Evolutionary conservation across 53 echinoderm and acorn worm genomes (phyloP).

Genomic region (Temnopleurus reevesii): DNA sequence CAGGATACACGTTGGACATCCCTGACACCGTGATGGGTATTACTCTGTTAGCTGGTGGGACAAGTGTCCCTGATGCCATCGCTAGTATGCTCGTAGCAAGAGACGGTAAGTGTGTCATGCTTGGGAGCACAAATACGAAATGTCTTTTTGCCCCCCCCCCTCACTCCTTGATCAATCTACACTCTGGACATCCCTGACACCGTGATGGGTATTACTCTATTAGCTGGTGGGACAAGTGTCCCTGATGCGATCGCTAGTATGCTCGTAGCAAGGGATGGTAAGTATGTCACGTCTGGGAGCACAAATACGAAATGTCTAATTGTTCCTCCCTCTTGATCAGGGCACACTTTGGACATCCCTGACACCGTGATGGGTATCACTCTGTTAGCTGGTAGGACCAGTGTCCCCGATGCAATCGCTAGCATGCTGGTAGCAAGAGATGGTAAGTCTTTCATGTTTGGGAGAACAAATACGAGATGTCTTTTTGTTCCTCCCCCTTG

Average conservation of each 20-base stretch:
- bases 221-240: constrained; percentile 91
- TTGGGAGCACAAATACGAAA: too few species aligned
- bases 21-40: constrained; percentile 93
- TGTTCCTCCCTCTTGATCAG: constrained; percentile 53
- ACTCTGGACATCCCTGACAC: constrained; percentile 83
- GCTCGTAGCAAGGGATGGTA: constrained; percentile 85
- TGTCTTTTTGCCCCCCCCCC: too few species aligned
- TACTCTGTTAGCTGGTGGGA: constrained; percentile 81
- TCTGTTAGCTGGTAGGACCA: constrained; percentile 84
- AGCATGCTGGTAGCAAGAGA: constrained; percentile 81
- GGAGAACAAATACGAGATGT: constrained; percentile 90
- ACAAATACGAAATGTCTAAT: too few species aligned
- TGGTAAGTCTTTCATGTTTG: constrained; percentile 89
- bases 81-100: constrained; percentile 82
- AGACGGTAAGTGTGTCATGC: constrained; percentile 94
- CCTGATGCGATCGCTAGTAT: constrained; percentile 88
- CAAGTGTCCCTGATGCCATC: constrained; percentile 88
- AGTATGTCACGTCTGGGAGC: too few species aligned
- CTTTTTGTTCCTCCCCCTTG: constrained; percentile 73
- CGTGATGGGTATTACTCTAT: constrained; percentile 85
- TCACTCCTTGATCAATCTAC: constrained; percentile 71
- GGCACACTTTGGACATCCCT: constrained; percentile 80
- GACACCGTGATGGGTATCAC: constrained; percentile 92
- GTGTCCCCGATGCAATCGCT: constrained; percentile 86
- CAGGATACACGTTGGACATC: constrained; percentile 84